Conservation (phyloP, 2,797 vertebrate genomes). For the Lagorchestes hirsutus region DNA sequence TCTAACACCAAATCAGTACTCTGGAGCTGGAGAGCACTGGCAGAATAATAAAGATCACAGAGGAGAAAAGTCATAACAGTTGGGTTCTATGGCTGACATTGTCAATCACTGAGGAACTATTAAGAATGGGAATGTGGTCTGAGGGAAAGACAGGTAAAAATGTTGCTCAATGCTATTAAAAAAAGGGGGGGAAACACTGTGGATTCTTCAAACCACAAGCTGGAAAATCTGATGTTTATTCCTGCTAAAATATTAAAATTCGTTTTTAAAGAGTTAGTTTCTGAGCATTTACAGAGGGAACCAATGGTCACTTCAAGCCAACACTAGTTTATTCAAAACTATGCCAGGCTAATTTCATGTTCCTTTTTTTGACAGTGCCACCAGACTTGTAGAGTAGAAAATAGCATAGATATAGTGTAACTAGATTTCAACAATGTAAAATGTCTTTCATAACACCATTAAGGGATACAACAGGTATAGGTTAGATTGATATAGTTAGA, state of each 20-base stretch:
- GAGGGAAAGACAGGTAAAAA: background rate
- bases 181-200: no score
- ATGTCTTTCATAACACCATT: background rate
- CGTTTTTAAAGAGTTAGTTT: background rate
- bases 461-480: background rate
- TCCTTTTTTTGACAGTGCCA: background rate
- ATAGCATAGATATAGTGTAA: background rate
- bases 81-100: background rate
- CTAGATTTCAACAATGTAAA: background rate
- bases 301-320: background rate
- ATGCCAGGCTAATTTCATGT: background rate
- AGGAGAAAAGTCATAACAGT: background rate
- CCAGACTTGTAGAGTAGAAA: background rate
- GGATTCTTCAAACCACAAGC: no score
- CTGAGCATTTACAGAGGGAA: background rate
- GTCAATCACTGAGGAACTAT: background rate
- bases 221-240: no score
- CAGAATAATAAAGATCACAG: background rate
- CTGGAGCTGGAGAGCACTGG: background rate
- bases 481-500: background rate
- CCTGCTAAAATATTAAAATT: no score
- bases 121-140: background rate
- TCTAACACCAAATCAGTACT: background rate
- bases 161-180: no score
- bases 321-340: background rate